A percentile compares a stretch with the other conserved stretches of the same genome.
Conservation (phyloP, 2,888 invertebrate species). For the Bugula neritina region DNA sequence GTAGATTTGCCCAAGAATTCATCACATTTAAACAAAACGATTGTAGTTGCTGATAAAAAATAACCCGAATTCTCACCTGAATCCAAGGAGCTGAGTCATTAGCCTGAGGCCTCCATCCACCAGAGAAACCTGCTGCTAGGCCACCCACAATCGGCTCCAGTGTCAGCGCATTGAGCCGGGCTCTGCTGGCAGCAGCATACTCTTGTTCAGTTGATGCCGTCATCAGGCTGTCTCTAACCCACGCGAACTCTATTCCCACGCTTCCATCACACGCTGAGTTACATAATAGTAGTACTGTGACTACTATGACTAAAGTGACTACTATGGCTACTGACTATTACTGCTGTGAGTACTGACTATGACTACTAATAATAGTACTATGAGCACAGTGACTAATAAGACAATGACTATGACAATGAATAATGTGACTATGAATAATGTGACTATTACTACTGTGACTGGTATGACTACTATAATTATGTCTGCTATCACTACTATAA, state of each 20-base stretch:
- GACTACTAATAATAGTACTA: too few relatives aligned
- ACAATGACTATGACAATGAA: too few relatives aligned
- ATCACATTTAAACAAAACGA: too few relatives aligned
- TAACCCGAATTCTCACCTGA: conserved; percentile 27
- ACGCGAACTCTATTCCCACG: conserved; percentile 36
- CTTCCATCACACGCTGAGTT: conserved; percentile 36
- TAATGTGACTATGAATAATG: too few relatives aligned
- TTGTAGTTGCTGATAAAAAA: too few relatives aligned
- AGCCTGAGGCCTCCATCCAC: conserved; percentile 43
- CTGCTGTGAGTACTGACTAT: too few relatives aligned
- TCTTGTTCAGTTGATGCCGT: conserved; percentile 35
- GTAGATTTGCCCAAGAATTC: too few relatives aligned
- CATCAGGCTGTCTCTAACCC: conserved; percentile 36
- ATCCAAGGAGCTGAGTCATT: conserved; percentile 39
- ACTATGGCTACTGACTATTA: too few relatives aligned
- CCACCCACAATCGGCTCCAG: conserved; percentile 30
- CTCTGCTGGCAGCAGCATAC: conserved; percentile 34
- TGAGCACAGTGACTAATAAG: too few relatives aligned
- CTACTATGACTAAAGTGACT: not conserved
- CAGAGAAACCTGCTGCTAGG: conserved; percentile 35
- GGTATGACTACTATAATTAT: too few relatives aligned
- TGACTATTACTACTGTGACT: too few relatives aligned
- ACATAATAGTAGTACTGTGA: not conserved
- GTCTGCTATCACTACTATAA: too few relatives aligned
- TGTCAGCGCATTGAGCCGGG: conserved; percentile 34